These are phyloP conservation scores for Holocentrus rufus DNA, from an alignment of 2,797 vertebrate species.

Conservation along the genomic window DNA sequence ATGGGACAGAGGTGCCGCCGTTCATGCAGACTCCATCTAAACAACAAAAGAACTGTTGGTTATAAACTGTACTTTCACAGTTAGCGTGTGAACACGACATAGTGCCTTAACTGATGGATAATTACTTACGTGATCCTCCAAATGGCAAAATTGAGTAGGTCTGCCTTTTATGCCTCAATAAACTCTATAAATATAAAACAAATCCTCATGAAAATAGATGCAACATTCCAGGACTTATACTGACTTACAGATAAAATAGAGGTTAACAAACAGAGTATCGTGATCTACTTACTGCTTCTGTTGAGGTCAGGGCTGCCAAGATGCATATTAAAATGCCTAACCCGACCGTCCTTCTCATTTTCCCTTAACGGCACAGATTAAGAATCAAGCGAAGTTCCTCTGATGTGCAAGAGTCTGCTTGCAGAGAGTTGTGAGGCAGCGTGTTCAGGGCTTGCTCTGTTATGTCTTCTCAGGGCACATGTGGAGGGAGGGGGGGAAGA, in stretches of 20 bases:
- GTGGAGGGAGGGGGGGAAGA: constrained; percentile 14
- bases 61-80: neutral
- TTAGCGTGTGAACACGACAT: neutral
- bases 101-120: neutral
- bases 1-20: constrained; percentile 60
- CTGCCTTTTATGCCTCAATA: neutral
- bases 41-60: neutral
- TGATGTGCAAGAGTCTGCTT: constrained; percentile 23
- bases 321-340: constrained; percentile 1
- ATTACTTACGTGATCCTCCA: constrained; percentile 53
- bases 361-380: neutral
- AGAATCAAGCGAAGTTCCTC: neutral
- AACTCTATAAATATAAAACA: constrained; percentile 41
- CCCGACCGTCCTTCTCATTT: neutral
- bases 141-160: constrained; percentile 1
- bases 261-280: neutral
- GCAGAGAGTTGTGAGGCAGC: constrained; percentile 10
- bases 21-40: constrained; percentile 64
- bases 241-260: neutral
- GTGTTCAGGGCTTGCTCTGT: constrained; percentile 30
- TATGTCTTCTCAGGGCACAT: constrained; percentile 18
- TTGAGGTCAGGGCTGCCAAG: constrained; percentile 27
- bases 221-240: neutral
- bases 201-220: neutral
- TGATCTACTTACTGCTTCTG: constrained; percentile 31